phyloP scores from a whole-genome alignment of 2,797 vertebrate genomes.

The Sebastes vulpes region DNA sequence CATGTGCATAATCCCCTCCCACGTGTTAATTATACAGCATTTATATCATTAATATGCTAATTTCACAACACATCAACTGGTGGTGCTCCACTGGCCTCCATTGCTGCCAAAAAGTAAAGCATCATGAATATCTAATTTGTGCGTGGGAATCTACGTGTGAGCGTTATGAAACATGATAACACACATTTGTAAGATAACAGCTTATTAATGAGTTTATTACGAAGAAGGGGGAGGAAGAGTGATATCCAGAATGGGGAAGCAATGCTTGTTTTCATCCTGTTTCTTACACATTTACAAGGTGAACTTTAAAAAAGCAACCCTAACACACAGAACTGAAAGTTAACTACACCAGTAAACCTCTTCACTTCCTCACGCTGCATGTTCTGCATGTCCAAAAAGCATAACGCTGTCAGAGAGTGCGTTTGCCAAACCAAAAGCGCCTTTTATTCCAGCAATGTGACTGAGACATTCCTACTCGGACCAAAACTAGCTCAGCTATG shows the following conservation, averaged over 20 bases:
- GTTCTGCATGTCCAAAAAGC: slow-evolving; percentile 18
- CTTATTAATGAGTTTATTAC: slow-evolving; percentile 9
- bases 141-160: slow-evolving; percentile 45
- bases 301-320: not conserved
- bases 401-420: not conserved
- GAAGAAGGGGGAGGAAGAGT: not conserved
- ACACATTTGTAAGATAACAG: not conserved
- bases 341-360: not conserved
- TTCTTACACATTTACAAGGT: not conserved
- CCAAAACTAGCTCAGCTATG: slow-evolving; percentile 76
- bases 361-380: slow-evolving; percentile 14
- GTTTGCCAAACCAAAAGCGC: slow-evolving; percentile 66
- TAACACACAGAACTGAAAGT: not conserved
- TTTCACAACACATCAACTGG: slow-evolving; percentile 59
- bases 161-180: slow-evolving; percentile 19
- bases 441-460: slow-evolving; percentile 58
- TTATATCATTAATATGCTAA: slow-evolving; percentile 84
- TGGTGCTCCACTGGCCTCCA: slow-evolving; percentile 48
- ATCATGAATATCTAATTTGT: slow-evolving; percentile 68
- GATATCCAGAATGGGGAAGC: not conserved
- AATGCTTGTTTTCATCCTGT: not conserved
- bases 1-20: slow-evolving; percentile 68
- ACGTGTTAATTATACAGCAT: slow-evolving; percentile 82
- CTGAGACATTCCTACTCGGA: slow-evolving; percentile 67
- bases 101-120: slow-evolving; percentile 66